phyloP scores from a whole-genome alignment of 2,113 vertebrate species.

The Sialia sialis region DNA sequence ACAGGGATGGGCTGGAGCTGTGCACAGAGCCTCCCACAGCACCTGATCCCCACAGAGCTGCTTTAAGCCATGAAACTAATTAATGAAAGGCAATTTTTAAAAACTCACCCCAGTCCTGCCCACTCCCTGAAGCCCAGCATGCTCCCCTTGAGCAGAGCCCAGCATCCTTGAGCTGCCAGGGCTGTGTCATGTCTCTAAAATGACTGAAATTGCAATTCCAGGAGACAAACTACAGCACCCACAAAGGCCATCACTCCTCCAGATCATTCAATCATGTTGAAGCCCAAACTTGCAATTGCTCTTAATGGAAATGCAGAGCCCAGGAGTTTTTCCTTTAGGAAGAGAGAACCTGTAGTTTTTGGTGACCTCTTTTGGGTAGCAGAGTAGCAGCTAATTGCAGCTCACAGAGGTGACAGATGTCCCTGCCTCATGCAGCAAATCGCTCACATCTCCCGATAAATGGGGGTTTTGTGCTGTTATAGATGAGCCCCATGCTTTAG shows the following conservation, averaged over 20 bases:
- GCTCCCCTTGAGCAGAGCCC: background rate
- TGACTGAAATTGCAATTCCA: background rate
- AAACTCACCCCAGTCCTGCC: rapidly evolving
- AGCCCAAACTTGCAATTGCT: background rate
- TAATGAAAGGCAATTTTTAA: background rate
- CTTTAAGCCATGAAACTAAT: background rate
- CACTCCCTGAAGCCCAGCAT: rapidly evolving
- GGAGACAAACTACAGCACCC: background rate
- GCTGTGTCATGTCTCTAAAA: background rate
- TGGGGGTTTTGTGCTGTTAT: constrained; percentile 4
- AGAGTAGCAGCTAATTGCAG: constrained; percentile 16
- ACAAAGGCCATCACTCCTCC: background rate
- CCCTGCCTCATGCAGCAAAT: background rate
- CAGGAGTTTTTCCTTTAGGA: background rate
- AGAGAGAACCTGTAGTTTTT: background rate
- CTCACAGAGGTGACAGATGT: background rate
- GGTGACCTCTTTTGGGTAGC: background rate
- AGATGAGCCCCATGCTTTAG: background rate
- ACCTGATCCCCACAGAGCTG: background rate
- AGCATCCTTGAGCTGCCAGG: background rate
- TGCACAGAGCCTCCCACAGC: background rate
- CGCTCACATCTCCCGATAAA: constrained; percentile 9
- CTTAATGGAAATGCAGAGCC: background rate
- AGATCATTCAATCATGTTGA: background rate
- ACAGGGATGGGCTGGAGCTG: background rate